Conservation (phyloP, 1,140 invertebrate species). For the Chionoecetes opilio region DNA sequence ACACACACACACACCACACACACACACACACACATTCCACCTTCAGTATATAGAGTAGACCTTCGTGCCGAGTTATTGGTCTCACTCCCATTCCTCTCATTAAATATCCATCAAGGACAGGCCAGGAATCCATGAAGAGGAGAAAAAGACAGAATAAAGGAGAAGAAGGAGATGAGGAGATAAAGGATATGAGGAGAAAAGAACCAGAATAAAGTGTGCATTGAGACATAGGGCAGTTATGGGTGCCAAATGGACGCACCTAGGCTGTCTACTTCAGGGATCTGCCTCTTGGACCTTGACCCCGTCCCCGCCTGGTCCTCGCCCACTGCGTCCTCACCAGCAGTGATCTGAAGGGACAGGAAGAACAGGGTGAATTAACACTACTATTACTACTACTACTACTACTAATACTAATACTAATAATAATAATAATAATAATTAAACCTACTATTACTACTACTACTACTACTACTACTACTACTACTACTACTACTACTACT, state of each 20-base stretch:
- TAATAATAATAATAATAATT: constrained; percentile 4
- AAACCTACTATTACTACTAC: neutral
- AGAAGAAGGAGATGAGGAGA: neutral
- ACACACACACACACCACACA: too few species aligned
- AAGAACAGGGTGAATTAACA: neutral
- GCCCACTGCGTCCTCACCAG: neutral
- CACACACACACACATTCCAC: too few species aligned
- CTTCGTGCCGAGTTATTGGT: too few species aligned
- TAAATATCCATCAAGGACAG: too few species aligned
- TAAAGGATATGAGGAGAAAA: neutral
- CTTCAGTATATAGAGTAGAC: too few species aligned
- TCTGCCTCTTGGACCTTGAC: neutral
- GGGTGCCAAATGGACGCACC: neutral
- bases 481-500: constrained; percentile 35
- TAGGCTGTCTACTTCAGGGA: neutral
- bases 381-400: neutral
- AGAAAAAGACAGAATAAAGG: neutral
- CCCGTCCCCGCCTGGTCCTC: neutral
- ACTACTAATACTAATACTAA: neutral
- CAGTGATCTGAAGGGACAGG: neutral
- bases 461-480: constrained; percentile 37
- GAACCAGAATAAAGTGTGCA: too few species aligned
- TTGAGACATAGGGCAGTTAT: too few species aligned
- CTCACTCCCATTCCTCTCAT: too few species aligned
- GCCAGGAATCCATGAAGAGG: neutral